phyloP scores from a whole-genome alignment of 2,113 vertebrate species.

The rat (Rattus norvegicus) region DNA sequence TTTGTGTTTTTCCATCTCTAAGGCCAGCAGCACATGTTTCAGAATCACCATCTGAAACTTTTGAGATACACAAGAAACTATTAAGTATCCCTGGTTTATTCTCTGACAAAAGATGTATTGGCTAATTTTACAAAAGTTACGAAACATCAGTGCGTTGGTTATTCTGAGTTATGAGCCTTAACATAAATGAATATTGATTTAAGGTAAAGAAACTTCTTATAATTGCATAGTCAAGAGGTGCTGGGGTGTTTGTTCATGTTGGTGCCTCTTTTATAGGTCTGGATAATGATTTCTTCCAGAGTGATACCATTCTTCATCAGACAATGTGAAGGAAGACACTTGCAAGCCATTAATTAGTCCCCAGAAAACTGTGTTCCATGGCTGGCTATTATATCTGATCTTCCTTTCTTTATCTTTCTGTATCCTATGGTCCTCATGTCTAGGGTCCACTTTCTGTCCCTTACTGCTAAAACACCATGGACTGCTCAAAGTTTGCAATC shows the following conservation, averaged over 20 bases:
- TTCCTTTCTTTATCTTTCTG: not conserved
- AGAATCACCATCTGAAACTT: not conserved
- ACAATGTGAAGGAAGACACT: not conserved
- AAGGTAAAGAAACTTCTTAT: not conserved
- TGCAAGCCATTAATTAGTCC: not conserved
- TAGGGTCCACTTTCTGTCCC: not conserved
- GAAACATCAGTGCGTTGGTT: not conserved
- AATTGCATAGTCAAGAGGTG: not conserved
- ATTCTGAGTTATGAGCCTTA: constrained; percentile 3
- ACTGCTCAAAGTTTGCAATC: not conserved
- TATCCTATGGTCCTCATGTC: not conserved
- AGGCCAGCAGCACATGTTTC: not conserved
- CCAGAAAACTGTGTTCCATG: not conserved
- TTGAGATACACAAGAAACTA: not conserved
- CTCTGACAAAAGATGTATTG: not conserved
- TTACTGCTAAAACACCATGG: not conserved
- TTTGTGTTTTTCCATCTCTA: not conserved
- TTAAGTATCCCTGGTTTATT: not conserved
- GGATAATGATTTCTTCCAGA: not conserved
- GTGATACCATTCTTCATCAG: not conserved
- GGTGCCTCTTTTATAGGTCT: not conserved
- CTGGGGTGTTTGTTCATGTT: not conserved
- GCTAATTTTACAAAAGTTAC: not conserved
- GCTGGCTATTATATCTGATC: not conserved
- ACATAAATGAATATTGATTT: not conserved